phyloP scores from a whole-genome alignment of 2,113 vertebrate genomes.

The Mormyrus lacerda region DNA sequence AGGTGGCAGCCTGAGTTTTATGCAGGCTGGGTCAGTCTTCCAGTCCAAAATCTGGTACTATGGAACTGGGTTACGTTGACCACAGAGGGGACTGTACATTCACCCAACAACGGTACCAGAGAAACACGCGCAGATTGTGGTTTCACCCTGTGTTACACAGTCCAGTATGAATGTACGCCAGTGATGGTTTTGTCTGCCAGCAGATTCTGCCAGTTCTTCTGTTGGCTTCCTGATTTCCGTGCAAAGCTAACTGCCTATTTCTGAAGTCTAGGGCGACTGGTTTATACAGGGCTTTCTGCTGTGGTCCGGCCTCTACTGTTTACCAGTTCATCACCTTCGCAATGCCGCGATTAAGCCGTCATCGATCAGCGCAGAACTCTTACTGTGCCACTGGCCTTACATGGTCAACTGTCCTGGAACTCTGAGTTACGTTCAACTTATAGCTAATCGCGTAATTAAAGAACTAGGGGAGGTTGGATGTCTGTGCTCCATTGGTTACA shows the following conservation, averaged over 20 bases:
- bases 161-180: not conserved
- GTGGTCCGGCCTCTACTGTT: not conserved
- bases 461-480: not conserved
- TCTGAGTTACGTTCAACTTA: not conserved
- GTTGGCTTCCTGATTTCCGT: not conserved
- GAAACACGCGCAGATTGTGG: not conserved
- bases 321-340: not conserved
- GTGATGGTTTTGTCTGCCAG: not conserved
- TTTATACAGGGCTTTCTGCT: not conserved
- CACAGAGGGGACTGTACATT: not conserved
- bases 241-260: not conserved
- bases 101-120: not conserved
- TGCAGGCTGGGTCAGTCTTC: not conserved
- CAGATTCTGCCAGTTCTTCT: not conserved
- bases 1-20: not conserved
- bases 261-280: not conserved
- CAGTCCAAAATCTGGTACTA: not conserved
- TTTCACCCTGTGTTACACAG: not conserved
- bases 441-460: not conserved
- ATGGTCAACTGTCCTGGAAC: not conserved
- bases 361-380: not conserved
- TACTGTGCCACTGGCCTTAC: not conserved
- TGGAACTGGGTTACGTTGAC: not conserved
- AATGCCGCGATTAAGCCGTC: not conserved
- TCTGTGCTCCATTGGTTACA: not conserved